Evolutionary conservation across 2,113 vertebrate species (phyloP).

Genomic region (Scytalopus superciliaris): DNA sequence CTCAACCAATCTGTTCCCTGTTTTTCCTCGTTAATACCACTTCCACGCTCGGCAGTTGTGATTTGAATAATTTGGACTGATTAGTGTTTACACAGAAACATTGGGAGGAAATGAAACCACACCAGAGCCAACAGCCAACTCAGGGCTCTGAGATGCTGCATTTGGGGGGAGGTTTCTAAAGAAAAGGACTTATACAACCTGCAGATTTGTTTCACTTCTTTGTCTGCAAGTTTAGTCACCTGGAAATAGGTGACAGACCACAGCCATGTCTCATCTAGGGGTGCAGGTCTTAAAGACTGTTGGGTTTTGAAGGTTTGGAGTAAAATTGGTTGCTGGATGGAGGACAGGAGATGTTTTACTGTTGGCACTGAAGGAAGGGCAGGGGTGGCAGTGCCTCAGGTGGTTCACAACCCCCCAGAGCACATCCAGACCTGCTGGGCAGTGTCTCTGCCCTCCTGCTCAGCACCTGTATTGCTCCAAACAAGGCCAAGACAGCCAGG

Average conservation of each 20-base stretch:
- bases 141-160: neutral
- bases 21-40: neutral
- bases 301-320: neutral
- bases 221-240: neutral
- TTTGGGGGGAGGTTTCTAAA: neutral
- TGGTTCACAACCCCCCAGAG: neutral
- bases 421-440: neutral
- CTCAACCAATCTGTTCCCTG: neutral
- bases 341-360: neutral
- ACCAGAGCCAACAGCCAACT: neutral
- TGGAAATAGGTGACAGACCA: neutral
- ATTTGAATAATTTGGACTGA: conserved; percentile 52
- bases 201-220: neutral
- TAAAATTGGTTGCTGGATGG: neutral
- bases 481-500: neutral
- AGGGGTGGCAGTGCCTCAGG: neutral
- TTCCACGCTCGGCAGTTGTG: neutral
- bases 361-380: neutral
- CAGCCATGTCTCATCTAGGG: rapidly evolving
- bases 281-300: neutral
- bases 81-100: conserved; percentile 51
- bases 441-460: neutral
- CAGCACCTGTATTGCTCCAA: neutral
- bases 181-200: neutral
- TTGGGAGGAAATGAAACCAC: conserved; percentile 2